Evolutionary conservation across 2,797 vertebrate species (phyloP), one percentile per base, ranked within the genome.

Genomic region (Buceros bicornis): DNA sequence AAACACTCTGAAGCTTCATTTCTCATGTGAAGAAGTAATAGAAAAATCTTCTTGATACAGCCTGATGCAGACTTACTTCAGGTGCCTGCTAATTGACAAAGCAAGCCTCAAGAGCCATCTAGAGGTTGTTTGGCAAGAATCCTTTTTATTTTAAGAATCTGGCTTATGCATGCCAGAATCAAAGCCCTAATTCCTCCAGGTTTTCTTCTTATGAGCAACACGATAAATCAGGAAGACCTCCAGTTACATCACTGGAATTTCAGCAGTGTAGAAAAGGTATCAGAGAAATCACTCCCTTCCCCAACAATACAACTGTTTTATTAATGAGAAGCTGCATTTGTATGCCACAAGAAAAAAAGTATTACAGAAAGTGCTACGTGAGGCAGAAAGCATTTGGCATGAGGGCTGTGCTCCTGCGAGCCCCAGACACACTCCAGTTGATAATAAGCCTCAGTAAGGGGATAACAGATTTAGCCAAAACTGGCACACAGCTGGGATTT

Each of bases 71-170:
- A 47, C 35, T 81, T 40, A 24, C 77, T 93, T 83, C 61, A 43
- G 69, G 62, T 64, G 25, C 40, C 48, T 77, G 37, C 87, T 96
- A 94, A 95, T 93, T 89, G 95, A 76, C 89, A 97, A 96, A 96
- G 78, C 78, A 77, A 96, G 91, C 92, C 66, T 95, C 94, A 97
- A 84, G 97, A 97, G 96, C 97, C 96, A 97, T 93, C 97, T 97
- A 97, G 96, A 97, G 96, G 95, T 76, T 78, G 92, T 76, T 89
- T 94, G 87, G 85, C 80, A 95, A 89, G 93, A 65, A 74, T 83
- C 2, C 13, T 50, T 70, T 77, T 57, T 56, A 47, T 42, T 91
- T 91, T 53, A 53, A n/a, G 86, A 29, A 60, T 5, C 12, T 20
- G 56, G 33, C 24, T 76, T 70, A 42, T 13, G 37, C 16, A 6